Base-by-base conservation (phyloP, 2,797 vertebrate species). In the Anguilla megastoma region DNA sequence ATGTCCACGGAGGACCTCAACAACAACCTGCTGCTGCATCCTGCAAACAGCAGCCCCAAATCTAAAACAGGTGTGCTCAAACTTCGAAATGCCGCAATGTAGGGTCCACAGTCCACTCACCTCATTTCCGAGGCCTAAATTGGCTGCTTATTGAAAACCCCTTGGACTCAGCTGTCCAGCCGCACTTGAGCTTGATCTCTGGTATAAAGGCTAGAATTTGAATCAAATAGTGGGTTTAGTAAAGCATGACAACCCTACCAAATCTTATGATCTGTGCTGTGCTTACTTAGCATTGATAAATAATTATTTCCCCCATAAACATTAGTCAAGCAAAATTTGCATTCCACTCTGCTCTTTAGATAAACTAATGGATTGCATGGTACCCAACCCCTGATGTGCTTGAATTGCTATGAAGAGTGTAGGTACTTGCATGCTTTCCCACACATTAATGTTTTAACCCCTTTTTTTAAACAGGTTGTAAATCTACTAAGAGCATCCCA, bases 401-500 rank as follows among this genome's bases (percentile, higher is more conserved):
- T 24, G 3, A 66, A n/a, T 66, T 66, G 21, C 4, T 6, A 66
- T n/a, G 10, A 56, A n/a, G 60, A n/a, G 21, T 66, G 21, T 58
- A 18, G 41, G 30, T 2, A 41, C 52, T 54, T 3, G 4, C 18
- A 6, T 48, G 41, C 2, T 54, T 52, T 0, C 2, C n/a, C 41
- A 0, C 54, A 54, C 86, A 24, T 33, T 66, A 84, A 79, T 54
- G 21, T 83, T 69, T 21, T 5, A 12, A 41, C 66, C 33, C 63
- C 21, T 48, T 48, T 84, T 36, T 18, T 87, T 86, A 87, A 56
- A 0, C 45, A 88, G 74, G 6, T 63, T 0, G 0, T 0, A 94
- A 91, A 84, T 88, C 33, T 66, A 7, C 93, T 0, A 93, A 95
- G 87, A 80, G 90, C 27, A 86, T 94, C 48, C 89, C 94, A 0